Percentiles rank a stretch among this genome's conserved stretches.
phyloP scores from a whole-genome alignment of 2,797 vertebrate species.

The Pseudocheirus occidentalis region DNA sequence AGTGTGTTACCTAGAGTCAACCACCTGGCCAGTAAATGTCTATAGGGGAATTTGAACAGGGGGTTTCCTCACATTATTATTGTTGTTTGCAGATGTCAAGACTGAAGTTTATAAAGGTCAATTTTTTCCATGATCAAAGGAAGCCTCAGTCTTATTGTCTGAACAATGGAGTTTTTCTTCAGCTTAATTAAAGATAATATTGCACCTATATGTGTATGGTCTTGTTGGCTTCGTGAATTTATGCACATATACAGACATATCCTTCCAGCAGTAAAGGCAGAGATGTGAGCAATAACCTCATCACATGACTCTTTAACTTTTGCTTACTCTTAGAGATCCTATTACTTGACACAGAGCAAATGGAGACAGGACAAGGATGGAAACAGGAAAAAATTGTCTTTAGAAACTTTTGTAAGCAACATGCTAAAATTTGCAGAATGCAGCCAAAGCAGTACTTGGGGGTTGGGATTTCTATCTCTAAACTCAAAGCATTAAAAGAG shows the following conservation, averaged over 20 bases:
- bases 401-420: background rate
- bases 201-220: rapidly evolving
- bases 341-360: background rate
- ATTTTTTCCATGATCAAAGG: background rate
- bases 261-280: background rate
- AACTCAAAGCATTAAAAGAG: background rate
- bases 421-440: background rate
- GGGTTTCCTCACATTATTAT: background rate
- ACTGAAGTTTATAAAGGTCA: background rate
- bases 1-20: background rate
- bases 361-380: background rate
- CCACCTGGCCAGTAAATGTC: background rate
- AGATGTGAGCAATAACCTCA: background rate
- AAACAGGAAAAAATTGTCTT: background rate
- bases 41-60: background rate
- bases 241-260: background rate
- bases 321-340: background rate
- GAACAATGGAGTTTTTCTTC: background rate
- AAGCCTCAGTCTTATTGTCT: background rate
- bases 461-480: background rate
- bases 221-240: background rate
- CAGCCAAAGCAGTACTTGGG: background rate
- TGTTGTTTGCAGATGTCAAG: background rate
- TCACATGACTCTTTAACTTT: background rate
- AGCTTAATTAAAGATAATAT: background rate